Base-by-base conservation (phyloP, 2,888 invertebrate species). In the Pomacea canaliculata region DNA sequence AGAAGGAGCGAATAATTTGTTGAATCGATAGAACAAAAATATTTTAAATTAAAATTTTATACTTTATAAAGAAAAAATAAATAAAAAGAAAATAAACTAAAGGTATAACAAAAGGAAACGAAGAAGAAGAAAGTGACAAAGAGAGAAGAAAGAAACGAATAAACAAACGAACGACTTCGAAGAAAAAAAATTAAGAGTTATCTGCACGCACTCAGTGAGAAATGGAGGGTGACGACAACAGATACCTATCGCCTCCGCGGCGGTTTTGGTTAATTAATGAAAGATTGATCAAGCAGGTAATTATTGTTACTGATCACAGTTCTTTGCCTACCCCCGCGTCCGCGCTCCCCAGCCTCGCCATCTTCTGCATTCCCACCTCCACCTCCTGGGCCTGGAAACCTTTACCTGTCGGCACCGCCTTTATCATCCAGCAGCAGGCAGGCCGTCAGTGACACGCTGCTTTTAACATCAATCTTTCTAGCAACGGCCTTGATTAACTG, bases 281-380 rank as follows among this genome's bases (percentile, higher is more conserved):
- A 23, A 62, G 75, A 78, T 78, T 74, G 75, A 78, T 75, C 75
- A 27, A 16, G 23, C 72, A 70, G 71, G 74, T 74, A 78, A 74
- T 74, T 70, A 71, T 70, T 73, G 73, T 56, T 69, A 65, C 66
- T 70, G 73, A 49, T 56, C 70, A 60, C 59, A 23, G 18, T 70
- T 60, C 48, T 60, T 56, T 60, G 59, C 60, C 48, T 23, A 27
- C 27, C 56, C 23, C 51, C 70, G 23, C 23, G 27, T 27, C n/a
- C 3, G 16, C 23, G 46, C 59, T n/a, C 56, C 59, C n/a, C 23
- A 8, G n/a, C 62, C 27, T 19, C 37, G 10, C 60, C 19, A 37
- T 48, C 8, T 51, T 46, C 37, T n/a, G 10, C 49, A 19, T 49
- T 51, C 16, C 7, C 67, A 37, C 37, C 5, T 37, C 37, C 37